phyloP scores from a whole-genome alignment of 2,113 vertebrate species.

The Acrocephalus kingi region DNA sequence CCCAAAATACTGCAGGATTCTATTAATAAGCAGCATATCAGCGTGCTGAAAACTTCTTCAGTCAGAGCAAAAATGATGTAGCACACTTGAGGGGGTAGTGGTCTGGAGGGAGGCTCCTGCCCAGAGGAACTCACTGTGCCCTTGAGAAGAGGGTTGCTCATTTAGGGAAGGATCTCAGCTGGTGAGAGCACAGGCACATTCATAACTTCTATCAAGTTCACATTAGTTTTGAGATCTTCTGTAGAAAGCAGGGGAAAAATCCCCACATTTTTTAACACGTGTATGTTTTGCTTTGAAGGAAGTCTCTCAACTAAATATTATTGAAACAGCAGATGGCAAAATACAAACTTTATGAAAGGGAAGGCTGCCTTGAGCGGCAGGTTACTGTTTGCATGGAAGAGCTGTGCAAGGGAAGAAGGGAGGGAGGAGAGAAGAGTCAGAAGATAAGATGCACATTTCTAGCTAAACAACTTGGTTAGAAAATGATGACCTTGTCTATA shows the following conservation, averaged over 20 bases:
- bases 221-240: neutral
- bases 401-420: neutral
- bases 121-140: neutral
- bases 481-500: constrained; percentile 46
- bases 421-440: constrained; percentile 3
- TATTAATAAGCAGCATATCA: neutral
- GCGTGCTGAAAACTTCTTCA: neutral
- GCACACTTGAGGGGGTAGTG: neutral
- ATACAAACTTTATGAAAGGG: constrained; percentile 17
- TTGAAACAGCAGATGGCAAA: constrained; percentile 55
- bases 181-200: neutral
- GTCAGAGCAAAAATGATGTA: neutral
- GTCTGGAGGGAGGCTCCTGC: neutral
- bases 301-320: constrained; percentile 48
- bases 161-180: neutral
- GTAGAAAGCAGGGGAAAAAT: neutral
- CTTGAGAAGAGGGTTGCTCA: neutral
- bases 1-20: neutral
- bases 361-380: constrained; percentile 24
- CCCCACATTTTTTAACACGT: neutral
- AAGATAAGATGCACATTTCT: constrained; percentile 25
- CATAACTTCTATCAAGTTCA: constrained; percentile 45
- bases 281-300: constrained; percentile 59
- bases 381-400: constrained; percentile 13
- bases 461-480: constrained; percentile 28